Evolutionary conservation across 2,888 invertebrate species (phyloP).

Genomic region (Lomographa bimaculata): DNA sequence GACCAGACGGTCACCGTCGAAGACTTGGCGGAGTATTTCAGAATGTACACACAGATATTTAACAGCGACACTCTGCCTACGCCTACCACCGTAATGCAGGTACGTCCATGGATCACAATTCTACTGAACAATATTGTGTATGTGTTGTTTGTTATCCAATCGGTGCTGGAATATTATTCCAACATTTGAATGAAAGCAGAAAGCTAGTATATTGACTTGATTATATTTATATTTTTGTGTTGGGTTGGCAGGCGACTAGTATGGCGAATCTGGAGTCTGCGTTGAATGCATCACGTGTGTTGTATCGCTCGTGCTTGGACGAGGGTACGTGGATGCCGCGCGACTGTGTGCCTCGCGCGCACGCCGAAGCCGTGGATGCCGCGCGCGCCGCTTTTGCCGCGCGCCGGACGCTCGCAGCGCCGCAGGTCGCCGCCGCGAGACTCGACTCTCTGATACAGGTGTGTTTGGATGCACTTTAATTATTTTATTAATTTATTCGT

Average conservation of each 20-base stretch:
- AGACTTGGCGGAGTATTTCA: constrained; percentile 91
- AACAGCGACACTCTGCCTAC: constrained; percentile 98
- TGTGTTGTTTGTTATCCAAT: no score
- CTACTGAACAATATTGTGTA: no score
- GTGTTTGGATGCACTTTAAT: no score
- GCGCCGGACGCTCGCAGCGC: constrained; percentile 5
- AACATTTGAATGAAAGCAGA: no score
- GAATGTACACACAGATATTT: constrained; percentile 98
- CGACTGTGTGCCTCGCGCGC: constrained; percentile 41
- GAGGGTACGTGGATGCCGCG: constrained; percentile 31
- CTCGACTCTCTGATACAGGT: constrained; percentile 8
- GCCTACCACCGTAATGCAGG: constrained; percentile 98
- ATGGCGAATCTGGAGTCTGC: constrained; percentile 11
- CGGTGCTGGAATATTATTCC: no score
- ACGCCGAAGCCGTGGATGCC: constrained; percentile 72
- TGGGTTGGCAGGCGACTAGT: constrained; percentile 13
- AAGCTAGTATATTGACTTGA: no score
- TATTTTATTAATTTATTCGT: no score
- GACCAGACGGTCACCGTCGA: constrained; percentile 17
- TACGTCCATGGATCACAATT: no score
- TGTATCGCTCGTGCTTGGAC: constrained; percentile 26
- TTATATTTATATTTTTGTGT: no score
- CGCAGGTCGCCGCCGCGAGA: constrained; percentile 1
- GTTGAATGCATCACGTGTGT: constrained; percentile 34
- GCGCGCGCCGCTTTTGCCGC: constrained; percentile 81